These are phyloP conservation scores for Mycetomoellerius zeteki DNA, from an alignment of 1,140 invertebrate species.

Conservation along the genomic window DNA sequence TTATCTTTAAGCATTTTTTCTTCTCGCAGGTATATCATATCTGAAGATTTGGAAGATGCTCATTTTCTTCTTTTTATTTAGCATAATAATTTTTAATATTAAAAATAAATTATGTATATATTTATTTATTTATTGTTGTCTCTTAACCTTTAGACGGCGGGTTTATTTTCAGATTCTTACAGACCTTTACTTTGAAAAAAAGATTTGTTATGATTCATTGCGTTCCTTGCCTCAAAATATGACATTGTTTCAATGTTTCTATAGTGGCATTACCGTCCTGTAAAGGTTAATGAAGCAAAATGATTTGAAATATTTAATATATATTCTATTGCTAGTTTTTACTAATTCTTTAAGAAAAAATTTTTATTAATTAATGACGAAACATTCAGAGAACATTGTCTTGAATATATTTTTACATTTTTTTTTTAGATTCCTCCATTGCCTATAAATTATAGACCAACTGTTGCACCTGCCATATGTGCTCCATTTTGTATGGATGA, in stretches of 20 bases:
- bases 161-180: too few species aligned
- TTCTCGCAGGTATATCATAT: conserved; percentile 81
- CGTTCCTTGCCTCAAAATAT: too few species aligned
- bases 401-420: conserved; percentile 25
- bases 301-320: background rate
- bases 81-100: conserved; percentile 23
- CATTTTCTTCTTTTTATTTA: background rate
- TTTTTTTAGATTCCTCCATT: conserved; percentile 85
- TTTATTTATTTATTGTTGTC: background rate
- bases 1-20: conserved; percentile 84
- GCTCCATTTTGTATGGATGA: conserved; percentile 75
- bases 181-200: too few species aligned
- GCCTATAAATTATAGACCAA: conserved; percentile 84
- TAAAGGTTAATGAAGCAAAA: background rate
- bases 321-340: background rate
- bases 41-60: conserved; percentile 11
- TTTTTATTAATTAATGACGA: background rate
- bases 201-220: too few species aligned
- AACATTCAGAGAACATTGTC: background rate
- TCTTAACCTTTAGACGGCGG: background rate
- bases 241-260: too few species aligned
- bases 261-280: too few species aligned
- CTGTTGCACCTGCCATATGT: conserved; percentile 74
- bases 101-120: background rate
- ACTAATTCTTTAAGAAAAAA: background rate